Percentiles rank a stretch among this genome's conserved stretches.
Conservation (phyloP, 2,888 invertebrate genomes). For the Dynastes tityus region DNA sequence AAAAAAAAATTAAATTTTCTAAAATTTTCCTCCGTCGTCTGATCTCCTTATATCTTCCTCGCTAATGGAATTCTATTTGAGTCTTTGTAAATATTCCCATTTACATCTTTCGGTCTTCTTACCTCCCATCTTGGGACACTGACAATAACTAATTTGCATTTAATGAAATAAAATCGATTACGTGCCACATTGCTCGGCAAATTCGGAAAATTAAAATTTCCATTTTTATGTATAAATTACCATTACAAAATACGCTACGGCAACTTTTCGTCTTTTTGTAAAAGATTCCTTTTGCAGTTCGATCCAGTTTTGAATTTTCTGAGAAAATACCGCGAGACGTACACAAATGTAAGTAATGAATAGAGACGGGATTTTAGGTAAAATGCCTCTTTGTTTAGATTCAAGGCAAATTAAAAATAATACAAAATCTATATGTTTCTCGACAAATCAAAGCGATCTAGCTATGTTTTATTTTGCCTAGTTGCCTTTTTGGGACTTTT, state of each 20-base stretch:
- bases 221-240: conserved; percentile 43
- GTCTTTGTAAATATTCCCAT: neutral
- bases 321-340: too few relatives aligned
- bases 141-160: conserved; percentile 44
- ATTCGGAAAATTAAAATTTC: conserved; percentile 45
- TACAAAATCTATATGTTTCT: too few relatives aligned
- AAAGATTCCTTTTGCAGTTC: conserved; percentile 11
- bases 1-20: too few relatives aligned
- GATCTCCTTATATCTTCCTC: neutral
- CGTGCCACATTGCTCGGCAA: conserved; percentile 41
- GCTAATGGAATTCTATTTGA: conserved; percentile 11
- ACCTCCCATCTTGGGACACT: neutral
- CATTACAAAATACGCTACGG: conserved; percentile 30
- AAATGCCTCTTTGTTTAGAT: too few relatives aligned
- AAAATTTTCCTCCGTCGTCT: too few relatives aligned
- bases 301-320: too few relatives aligned
- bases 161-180: conserved; percentile 46
- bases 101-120: conserved; percentile 34
- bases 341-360: too few relatives aligned
- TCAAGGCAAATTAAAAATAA: too few relatives aligned
- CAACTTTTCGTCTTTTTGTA: conserved; percentile 32
- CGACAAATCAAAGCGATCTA: too few relatives aligned
- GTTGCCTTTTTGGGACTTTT: too few relatives aligned
- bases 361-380: too few relatives aligned
- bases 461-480: too few relatives aligned